Conservation (phyloP, 1,140 invertebrate genomes). For the Cydia strobilella region DNA sequence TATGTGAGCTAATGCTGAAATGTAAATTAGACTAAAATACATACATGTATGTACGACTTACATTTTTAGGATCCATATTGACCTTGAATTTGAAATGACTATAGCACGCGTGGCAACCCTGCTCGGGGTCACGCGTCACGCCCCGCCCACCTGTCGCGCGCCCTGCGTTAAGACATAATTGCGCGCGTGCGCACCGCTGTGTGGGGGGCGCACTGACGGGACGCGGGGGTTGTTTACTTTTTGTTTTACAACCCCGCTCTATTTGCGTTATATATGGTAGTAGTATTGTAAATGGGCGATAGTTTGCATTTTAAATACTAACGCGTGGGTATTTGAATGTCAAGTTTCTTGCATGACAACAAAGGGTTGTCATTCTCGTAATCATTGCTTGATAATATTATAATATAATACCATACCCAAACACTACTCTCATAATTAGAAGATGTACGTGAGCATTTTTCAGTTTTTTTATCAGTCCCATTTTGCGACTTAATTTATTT, state of each 20-base stretch:
- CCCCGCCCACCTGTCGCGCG: slow-evolving; percentile 70
- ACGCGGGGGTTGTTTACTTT: slow-evolving; percentile 7
- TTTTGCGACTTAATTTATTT: no score
- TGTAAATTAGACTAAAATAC: no score
- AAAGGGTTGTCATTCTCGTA: not conserved
- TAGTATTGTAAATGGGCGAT: not conserved
- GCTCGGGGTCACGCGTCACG: slow-evolving; percentile 53
- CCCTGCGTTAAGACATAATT: slow-evolving; percentile 63
- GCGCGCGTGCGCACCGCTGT: slow-evolving; percentile 48
- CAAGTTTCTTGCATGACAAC: not conserved
- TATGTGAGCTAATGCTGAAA: no score
- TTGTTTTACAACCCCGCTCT: not conserved
- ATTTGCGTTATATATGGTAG: not conserved
- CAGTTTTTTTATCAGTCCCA: no score
- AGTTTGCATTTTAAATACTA: not conserved
- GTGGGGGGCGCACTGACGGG: slow-evolving; percentile 44
- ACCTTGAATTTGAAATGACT: not conserved
- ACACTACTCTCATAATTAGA: no score
- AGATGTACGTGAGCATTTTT: no score
- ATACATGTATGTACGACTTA: not conserved
- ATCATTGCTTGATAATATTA: no score
- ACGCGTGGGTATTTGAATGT: not conserved
- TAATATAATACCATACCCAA: no score
- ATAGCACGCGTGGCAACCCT: slow-evolving; percentile 44
- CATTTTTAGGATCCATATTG: not conserved